A percentile compares a stretch with the other conserved stretches of the same genome.
These are phyloP conservation scores for Brachionus sp. DNA, from an alignment of 1,140 invertebrate genomes.

Conservation along the genomic window DNA sequence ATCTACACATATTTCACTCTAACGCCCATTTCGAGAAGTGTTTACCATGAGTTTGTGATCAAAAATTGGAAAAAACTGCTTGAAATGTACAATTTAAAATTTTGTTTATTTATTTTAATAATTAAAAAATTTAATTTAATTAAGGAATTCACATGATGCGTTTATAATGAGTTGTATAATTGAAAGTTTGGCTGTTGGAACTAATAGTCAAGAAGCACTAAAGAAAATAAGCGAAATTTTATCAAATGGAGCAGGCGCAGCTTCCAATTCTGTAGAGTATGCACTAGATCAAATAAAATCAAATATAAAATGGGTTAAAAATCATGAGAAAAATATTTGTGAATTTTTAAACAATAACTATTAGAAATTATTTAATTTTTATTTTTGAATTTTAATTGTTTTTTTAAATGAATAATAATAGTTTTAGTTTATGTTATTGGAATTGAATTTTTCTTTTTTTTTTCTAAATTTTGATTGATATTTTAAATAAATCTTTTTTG, in stretches of 20 bases:
- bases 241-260: background rate
- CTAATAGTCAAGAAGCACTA: background rate
- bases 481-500: too few relatives aligned
- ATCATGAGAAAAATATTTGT: conserved; percentile 28
- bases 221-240: background rate
- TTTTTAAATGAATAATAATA: background rate
- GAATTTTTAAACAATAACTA: conserved; percentile 1
- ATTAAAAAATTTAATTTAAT: background rate
- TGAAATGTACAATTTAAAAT: background rate
- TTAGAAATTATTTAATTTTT: background rate
- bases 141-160: conserved; percentile 18
- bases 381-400: background rate
- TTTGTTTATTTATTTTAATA: background rate
- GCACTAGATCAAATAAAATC: conserved; percentile 40
- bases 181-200: conserved; percentile 26
- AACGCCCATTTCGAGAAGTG: conserved; percentile 28
- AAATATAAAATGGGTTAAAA: conserved; percentile 29
- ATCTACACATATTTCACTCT: conserved; percentile 36
- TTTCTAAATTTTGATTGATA: too few relatives aligned
- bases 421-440: too few relatives aligned
- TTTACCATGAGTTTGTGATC: conserved; percentile 20
- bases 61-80: conserved; percentile 15
- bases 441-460: too few relatives aligned
- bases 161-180: conserved; percentile 38
- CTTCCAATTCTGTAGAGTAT: background rate